Evolutionary conservation across 2,113 vertebrate genomes (phyloP), one percentile per base, ranked within the genome.

Genomic region (Cyprinus carpio): DNA sequence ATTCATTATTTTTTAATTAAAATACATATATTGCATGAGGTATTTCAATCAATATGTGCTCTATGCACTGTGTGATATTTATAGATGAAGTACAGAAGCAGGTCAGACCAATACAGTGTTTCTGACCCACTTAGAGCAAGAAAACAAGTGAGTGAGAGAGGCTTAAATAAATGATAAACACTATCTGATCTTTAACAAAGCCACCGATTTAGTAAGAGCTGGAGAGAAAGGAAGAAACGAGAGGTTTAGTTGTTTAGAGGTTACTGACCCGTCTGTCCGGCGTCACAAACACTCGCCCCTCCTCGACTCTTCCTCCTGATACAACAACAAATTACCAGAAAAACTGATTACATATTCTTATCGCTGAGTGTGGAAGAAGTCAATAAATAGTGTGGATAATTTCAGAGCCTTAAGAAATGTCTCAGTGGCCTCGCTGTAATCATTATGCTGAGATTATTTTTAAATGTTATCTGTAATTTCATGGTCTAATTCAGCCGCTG

Each of bases 241-340:
- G 20, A 43, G 71, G 69, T 96, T 95, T 96, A 96, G 96, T 95
- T 96, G 97, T 97, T 95, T 96, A 96, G 96, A 95, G 96, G 97
- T 97, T 96, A 93, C 94, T 89, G 92, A 95, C 95, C 96, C 96
- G 95, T 95, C 94, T 91, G 91, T 23, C 94, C 96, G 96, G 96
- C 96, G 96, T 90, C 93, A 95, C 60, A 86, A 95, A 95, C 86
- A 49, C 60, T 43, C 60, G 29, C 20, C 31, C 78, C 58, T 64
- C 78, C 58, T 80, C 78, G 43, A 69, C 25, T 81, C 64, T 49
- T 81, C 78, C 80, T 23, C 25, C 60, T 81, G 25, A 81, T 65
- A 31, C 40, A 16, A 67, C 80, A 81, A 81, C 64, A 81, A 81
- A 81, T 81, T 49, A 69, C 25, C 80, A 81, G 80, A 81, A 81